Percentiles rank a stretch among this genome's conserved stretches.
Evolutionary conservation across 2,113 vertebrate genomes (phyloP).

Genomic region (Xenopus borealis): DNA sequence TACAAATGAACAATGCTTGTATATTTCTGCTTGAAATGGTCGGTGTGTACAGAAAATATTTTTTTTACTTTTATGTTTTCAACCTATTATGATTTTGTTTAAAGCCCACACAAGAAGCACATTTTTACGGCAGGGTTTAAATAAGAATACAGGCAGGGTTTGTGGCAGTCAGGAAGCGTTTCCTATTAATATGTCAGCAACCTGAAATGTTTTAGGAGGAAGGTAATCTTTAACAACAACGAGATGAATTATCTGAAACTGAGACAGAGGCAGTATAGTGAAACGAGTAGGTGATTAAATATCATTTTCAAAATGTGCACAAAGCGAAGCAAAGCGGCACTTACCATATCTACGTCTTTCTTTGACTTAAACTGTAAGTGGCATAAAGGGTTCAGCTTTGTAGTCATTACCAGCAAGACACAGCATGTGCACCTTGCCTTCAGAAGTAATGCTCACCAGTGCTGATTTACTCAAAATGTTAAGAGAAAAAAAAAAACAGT

Average conservation of each 20-base stretch:
- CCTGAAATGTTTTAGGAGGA: not conserved
- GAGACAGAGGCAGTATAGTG: not conserved
- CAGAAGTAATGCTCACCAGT: conserved; percentile 1
- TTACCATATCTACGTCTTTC: conserved; percentile 16
- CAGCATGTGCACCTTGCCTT: not conserved
- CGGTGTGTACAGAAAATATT: no score
- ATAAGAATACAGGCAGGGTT: no score
- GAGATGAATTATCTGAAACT: not conserved
- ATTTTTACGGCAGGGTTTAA: no score
- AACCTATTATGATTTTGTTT: no score
- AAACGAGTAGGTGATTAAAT: not conserved
- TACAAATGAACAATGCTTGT: no score
- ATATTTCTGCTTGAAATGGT: no score
- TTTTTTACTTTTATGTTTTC: no score
- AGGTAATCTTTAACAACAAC: not conserved
- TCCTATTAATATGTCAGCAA: conserved; percentile 4
- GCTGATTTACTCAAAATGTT: no score
- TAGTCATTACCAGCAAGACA: not conserved
- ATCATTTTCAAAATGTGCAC: not conserved
- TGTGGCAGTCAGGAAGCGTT: not conserved
- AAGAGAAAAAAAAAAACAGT: not conserved
- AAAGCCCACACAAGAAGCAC: no score
- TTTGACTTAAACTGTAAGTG: not conserved
- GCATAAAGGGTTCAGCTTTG: conserved; percentile 7
- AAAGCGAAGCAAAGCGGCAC: not conserved